A percentile compares a stretch with the other conserved stretches of the same genome.
Conservation (phyloP, 2,888 invertebrate genomes). For the Drosophila flavopinicola region DNA sequence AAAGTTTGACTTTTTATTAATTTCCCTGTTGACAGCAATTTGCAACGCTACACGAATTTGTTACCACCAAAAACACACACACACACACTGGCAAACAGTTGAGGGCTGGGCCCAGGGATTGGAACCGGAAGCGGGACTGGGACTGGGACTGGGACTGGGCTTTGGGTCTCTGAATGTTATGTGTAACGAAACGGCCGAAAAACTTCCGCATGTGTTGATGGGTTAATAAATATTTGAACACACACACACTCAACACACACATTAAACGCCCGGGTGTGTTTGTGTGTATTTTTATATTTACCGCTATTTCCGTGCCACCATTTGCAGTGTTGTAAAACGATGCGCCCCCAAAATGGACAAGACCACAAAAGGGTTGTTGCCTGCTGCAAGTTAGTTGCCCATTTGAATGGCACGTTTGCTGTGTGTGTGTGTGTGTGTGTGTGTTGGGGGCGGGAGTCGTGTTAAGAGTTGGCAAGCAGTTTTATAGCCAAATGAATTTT, state of each 20-base stretch:
- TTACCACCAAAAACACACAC: slow-evolving; percentile 64
- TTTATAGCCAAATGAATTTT: slow-evolving; percentile 78
- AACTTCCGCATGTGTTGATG: slow-evolving; percentile 82
- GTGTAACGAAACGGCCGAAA: slow-evolving; percentile 74
- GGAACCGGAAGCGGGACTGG: slow-evolving; percentile 3
- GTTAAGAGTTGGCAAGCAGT: slow-evolving; percentile 41
- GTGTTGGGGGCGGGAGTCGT: background rate
- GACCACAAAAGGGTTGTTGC: slow-evolving; percentile 76
- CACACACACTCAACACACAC: slow-evolving; percentile 48
- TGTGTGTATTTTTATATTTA: slow-evolving; percentile 73
- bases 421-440: no score
- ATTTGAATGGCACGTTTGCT: slow-evolving; percentile 65
- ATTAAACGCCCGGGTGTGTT: slow-evolving; percentile 34
- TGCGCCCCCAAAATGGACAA: slow-evolving; percentile 62
- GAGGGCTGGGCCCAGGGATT: background rate
- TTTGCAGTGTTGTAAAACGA: slow-evolving; percentile 77
- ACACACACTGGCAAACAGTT: background rate
- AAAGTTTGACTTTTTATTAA: slow-evolving; percentile 76
- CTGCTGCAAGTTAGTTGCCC: slow-evolving; percentile 75
- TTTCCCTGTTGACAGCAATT: slow-evolving; percentile 80
- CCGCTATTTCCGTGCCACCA: slow-evolving; percentile 75
- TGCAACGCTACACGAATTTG: slow-evolving; percentile 78
- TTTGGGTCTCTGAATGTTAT: slow-evolving; percentile 45
- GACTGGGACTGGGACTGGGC: slow-evolving; percentile 16
- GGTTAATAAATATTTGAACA: slow-evolving; percentile 83